phyloP scores from a whole-genome alignment of 2,113 vertebrate genomes.

The Atrichornis clamosus region DNA sequence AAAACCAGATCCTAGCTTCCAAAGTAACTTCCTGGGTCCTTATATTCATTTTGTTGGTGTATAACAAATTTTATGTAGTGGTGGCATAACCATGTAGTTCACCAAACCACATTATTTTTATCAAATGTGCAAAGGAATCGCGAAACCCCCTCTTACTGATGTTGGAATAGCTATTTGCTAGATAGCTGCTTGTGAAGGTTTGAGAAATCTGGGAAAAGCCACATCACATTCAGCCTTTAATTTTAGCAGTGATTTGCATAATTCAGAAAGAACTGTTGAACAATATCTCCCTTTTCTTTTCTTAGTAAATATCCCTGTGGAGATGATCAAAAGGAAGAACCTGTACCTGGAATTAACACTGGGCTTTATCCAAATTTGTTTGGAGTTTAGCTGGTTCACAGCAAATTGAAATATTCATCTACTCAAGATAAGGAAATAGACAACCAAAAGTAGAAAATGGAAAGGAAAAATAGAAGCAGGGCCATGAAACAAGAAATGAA shows the following conservation, averaged over 20 bases:
- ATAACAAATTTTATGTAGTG: background rate
- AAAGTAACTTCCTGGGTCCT: background rate
- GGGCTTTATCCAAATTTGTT: background rate
- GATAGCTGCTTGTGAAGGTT: background rate
- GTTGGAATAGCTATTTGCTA: background rate
- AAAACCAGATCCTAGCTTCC: background rate
- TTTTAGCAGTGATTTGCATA: background rate
- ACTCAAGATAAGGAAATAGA: background rate
- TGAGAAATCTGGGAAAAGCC: background rate
- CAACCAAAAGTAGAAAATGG: background rate
- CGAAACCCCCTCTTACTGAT: background rate
- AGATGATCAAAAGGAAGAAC: background rate
- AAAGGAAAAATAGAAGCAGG: background rate
- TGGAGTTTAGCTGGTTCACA: background rate
- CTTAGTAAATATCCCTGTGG: background rate
- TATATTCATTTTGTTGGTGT: background rate
- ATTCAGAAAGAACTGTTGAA: background rate
- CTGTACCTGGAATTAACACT: background rate
- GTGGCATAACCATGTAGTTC: background rate
- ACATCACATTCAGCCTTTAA: background rate
- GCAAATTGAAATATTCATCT: background rate
- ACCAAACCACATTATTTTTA: background rate
- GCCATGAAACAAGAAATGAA: background rate
- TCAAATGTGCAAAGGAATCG: background rate
- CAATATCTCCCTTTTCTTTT: background rate